phyloP scores from a whole-genome alignment of 2,113 vertebrate species.

The Chrysemys picta region DNA sequence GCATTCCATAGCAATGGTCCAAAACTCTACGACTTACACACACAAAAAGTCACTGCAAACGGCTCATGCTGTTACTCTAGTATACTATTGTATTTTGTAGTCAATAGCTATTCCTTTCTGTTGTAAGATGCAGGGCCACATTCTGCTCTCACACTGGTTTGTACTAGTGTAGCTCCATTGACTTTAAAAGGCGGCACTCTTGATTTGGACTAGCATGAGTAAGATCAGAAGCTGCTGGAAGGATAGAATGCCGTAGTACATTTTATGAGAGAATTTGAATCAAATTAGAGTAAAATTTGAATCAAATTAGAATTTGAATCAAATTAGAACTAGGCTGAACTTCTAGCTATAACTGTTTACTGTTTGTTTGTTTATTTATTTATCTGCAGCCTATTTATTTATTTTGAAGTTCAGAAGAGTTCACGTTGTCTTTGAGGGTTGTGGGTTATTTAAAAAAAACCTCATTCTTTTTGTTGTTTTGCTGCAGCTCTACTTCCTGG shows the following conservation, averaged over 20 bases:
- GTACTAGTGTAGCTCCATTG: background rate
- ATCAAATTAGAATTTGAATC: background rate
- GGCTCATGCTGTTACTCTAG: background rate
- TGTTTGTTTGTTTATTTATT: background rate
- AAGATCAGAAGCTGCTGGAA: background rate
- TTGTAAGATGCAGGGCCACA: background rate
- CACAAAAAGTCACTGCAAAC: background rate
- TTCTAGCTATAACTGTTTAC: slow-evolving; percentile 19
- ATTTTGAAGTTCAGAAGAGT: slow-evolving; percentile 38
- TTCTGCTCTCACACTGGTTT: background rate
- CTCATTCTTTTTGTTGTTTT: background rate
- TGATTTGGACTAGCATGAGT: background rate
- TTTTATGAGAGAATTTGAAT: slow-evolving; percentile 7
- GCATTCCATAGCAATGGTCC: background rate
- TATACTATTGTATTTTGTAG: background rate
- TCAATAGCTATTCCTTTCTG: background rate
- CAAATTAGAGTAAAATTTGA: background rate
- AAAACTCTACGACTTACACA: background rate
- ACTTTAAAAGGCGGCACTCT: background rate
- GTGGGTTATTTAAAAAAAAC: background rate
- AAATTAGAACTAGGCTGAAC: slow-evolving; percentile 54
- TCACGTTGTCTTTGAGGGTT: background rate
- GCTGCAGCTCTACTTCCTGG: background rate
- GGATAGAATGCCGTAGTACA: rapidly evolving
- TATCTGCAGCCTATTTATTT: background rate